Evolutionary conservation across 2,888 invertebrate species (phyloP).

Genomic region (Macrosoma leucophasiata): DNA sequence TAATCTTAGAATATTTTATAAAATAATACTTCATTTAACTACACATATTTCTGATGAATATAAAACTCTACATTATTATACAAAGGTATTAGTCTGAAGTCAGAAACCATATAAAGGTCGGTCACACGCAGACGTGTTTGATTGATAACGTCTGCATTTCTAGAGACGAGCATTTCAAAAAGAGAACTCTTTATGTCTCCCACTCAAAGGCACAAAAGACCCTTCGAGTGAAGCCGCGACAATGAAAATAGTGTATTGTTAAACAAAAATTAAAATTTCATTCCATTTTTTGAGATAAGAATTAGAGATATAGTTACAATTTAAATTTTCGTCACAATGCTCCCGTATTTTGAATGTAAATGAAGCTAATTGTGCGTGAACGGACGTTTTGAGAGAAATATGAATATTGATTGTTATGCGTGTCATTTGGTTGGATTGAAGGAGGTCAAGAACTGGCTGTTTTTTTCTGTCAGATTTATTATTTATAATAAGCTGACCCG

Average conservation of each 20-base stretch:
- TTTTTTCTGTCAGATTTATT: background rate
- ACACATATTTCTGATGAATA: no score
- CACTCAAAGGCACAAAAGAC: conserved; percentile 19
- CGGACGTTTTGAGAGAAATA: conserved; percentile 40
- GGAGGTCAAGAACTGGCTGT: conserved; percentile 19
- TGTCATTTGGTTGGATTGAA: conserved; percentile 31
- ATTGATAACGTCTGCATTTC: conserved; percentile 18
- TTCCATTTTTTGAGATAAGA: conserved; percentile 47
- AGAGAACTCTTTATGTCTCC: conserved; percentile 11
- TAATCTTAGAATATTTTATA: no score
- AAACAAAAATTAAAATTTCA: conserved; percentile 62
- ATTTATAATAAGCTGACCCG: no score
- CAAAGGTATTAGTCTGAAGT: no score
- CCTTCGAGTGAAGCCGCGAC: conserved; percentile 54
- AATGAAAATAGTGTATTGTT: conserved; percentile 63
- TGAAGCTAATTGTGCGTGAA: conserved; percentile 74
- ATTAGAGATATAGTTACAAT: conserved; percentile 64
- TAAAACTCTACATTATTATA: no score
- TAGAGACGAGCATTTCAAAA: conserved; percentile 5
- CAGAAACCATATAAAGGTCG: no score
- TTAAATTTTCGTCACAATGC: conserved; percentile 59
- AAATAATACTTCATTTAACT: no score
- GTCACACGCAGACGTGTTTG: no score
- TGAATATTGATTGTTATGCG: conserved; percentile 63
- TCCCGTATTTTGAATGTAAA: conserved; percentile 45